phyloP scores from a whole-genome alignment of 2,888 invertebrate species.

The Sclerodermus sp. region DNA sequence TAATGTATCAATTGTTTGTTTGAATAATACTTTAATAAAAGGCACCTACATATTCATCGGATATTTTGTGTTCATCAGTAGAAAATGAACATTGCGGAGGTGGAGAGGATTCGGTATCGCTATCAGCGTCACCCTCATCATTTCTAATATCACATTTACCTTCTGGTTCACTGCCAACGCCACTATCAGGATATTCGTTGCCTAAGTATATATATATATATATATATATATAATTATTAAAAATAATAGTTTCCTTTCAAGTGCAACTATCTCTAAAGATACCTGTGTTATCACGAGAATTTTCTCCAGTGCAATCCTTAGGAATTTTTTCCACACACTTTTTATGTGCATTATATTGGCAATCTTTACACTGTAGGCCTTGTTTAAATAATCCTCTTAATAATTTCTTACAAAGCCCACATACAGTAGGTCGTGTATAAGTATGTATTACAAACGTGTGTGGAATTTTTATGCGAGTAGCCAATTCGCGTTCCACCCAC shows the following conservation, averaged over 20 bases:
- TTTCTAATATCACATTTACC: conserved; percentile 58
- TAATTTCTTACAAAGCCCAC: conserved; percentile 93
- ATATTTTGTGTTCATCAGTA: conserved; percentile 56
- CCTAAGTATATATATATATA: conserved; percentile 34
- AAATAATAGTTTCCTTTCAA: neutral
- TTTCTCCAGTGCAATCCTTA: conserved; percentile 86
- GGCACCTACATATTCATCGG: conserved; percentile 42
- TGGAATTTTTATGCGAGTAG: conserved; percentile 72
- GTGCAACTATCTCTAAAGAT: too few relatives aligned
- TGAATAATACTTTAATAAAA: neutral
- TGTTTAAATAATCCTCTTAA: conserved; percentile 94
- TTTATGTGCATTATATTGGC: conserved; percentile 94
- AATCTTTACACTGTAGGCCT: conserved; percentile 96
- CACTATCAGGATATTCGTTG: conserved; percentile 62
- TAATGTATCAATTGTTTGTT: conserved; percentile 6
- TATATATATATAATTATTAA: conserved; percentile 2
- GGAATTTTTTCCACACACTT: conserved; percentile 90
- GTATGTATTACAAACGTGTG: conserved; percentile 97
- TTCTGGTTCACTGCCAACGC: conserved; percentile 61
- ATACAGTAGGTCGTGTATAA: conserved; percentile 95
- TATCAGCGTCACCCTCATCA: conserved; percentile 66
- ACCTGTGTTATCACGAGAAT: conserved; percentile 62
- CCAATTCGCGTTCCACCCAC: conserved; percentile 74
- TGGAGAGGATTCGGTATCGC: conserved; percentile 58
- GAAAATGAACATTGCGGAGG: conserved; percentile 27